phyloP scores from a whole-genome alignment of 2,888 invertebrate genomes.

The Eupithecia subfuscata region DNA sequence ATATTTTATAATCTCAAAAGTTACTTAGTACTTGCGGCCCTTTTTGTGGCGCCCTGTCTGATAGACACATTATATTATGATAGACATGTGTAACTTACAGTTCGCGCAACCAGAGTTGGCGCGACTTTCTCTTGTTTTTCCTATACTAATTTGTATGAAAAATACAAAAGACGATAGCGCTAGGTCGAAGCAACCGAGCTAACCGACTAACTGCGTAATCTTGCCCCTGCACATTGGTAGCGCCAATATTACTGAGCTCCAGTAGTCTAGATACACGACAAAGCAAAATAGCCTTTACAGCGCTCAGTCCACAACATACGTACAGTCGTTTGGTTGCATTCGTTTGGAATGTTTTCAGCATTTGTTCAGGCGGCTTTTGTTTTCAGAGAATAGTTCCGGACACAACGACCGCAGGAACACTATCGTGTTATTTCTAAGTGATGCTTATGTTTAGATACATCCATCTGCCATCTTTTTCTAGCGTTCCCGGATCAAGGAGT shows the following conservation, averaged over 20 bases:
- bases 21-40: too few species aligned
- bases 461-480: not conserved
- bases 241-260: not conserved
- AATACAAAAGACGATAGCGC: not conserved
- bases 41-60: too few species aligned
- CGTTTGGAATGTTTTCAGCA: slow-evolving; percentile 72
- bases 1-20: too few species aligned
- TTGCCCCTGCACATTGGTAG: not conserved
- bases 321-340: slow-evolving; percentile 45
- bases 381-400: not conserved
- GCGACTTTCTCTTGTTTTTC: too few species aligned
- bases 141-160: not conserved
- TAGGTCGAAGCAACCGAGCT: too few species aligned
- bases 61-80: too few species aligned
- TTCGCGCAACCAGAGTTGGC: too few species aligned
- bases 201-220: not conserved
- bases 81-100: too few species aligned
- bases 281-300: not conserved
- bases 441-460: not conserved
- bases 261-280: not conserved
- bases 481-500: not conserved
- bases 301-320: slow-evolving; percentile 9
- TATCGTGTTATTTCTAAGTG: not conserved
- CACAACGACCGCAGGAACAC: not conserved
- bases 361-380: slow-evolving; percentile 56